These are phyloP conservation scores for Zaprionus africanus DNA, from an alignment of 1,140 invertebrate genomes.

Conservation along the genomic window DNA sequence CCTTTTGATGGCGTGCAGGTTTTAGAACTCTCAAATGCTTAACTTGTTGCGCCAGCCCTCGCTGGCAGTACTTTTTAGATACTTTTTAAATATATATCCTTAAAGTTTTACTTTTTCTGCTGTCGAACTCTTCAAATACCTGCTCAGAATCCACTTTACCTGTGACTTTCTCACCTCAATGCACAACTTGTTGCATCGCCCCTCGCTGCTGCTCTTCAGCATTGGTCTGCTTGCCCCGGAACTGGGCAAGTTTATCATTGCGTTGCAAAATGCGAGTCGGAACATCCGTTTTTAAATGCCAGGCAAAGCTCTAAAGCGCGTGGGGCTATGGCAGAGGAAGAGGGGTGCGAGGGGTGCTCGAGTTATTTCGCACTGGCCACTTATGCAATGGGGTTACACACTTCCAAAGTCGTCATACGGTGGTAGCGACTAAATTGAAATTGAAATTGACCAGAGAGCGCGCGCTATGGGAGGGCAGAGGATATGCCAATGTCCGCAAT, in stretches of 20 bases:
- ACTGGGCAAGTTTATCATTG: slow-evolving; percentile 74
- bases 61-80: background rate
- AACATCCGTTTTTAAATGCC: slow-evolving; percentile 81
- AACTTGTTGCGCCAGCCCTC: background rate
- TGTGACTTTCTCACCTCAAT: background rate
- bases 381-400: slow-evolving; percentile 44
- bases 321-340: fast-evolving
- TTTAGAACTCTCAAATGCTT: background rate
- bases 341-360: background rate
- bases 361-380: slow-evolving; percentile 10
- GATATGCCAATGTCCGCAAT: slow-evolving; percentile 4
- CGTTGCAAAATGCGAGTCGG: slow-evolving; percentile 79
- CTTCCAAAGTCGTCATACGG: slow-evolving; percentile 22
- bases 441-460: slow-evolving; percentile 43
- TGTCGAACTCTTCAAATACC: background rate
- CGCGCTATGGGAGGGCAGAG: background rate
- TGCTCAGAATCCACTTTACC: background rate
- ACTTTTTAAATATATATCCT: background rate
- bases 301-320: slow-evolving; percentile 38
- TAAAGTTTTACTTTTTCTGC: background rate
- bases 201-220: slow-evolving; percentile 20
- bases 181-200: slow-evolving; percentile 4
- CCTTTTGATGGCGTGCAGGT: background rate
- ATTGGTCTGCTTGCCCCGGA: slow-evolving; percentile 49
- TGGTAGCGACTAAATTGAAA: slow-evolving; percentile 33